phyloP scores from a whole-genome alignment of 1,140 invertebrate species.

The Drosophila nebulosa region DNA sequence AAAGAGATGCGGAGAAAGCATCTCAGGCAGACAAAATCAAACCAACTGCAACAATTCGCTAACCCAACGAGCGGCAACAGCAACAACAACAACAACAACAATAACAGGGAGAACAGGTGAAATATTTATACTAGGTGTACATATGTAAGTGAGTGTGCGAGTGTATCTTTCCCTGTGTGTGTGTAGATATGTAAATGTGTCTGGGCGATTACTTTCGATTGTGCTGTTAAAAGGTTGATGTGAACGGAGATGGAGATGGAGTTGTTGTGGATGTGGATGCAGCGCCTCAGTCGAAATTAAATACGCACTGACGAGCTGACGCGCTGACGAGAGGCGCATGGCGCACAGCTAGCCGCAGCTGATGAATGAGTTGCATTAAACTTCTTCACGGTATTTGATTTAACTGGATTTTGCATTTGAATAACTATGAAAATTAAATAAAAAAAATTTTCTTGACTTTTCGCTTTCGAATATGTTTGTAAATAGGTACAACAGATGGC shows the following conservation, averaged over 20 bases:
- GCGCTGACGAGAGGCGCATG: background rate
- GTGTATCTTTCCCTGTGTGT: background rate
- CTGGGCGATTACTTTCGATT: conserved; percentile 63
- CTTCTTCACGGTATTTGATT: conserved; percentile 48
- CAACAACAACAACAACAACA: conserved; percentile 15
- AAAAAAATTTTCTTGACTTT: conserved; percentile 14
- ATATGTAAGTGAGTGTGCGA: background rate
- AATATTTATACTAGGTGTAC: conserved; percentile 17
- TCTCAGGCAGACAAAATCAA: conserved; percentile 40
- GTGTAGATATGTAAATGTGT: conserved; percentile 43
- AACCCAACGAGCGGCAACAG: conserved; percentile 15
- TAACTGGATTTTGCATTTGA: conserved; percentile 31
- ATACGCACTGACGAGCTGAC: background rate
- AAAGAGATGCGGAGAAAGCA: conserved; percentile 75
- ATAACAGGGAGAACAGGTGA: conserved; percentile 46
- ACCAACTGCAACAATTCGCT: conserved; percentile 65
- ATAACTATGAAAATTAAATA: conserved; percentile 29
- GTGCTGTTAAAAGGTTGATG: conserved; percentile 43
- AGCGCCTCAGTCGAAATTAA: background rate
- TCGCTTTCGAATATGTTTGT: background rate
- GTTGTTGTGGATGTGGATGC: background rate
- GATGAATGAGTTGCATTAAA: conserved; percentile 37
- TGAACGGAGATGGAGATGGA: conserved; percentile 23
- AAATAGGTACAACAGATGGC: background rate
- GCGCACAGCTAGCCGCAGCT: background rate